A percentile compares a stretch with the other conserved stretches of the same genome.
These are phyloP conservation scores for Bombus soroeensis DNA, from an alignment of 1,140 invertebrate species.

Conservation along the genomic window DNA sequence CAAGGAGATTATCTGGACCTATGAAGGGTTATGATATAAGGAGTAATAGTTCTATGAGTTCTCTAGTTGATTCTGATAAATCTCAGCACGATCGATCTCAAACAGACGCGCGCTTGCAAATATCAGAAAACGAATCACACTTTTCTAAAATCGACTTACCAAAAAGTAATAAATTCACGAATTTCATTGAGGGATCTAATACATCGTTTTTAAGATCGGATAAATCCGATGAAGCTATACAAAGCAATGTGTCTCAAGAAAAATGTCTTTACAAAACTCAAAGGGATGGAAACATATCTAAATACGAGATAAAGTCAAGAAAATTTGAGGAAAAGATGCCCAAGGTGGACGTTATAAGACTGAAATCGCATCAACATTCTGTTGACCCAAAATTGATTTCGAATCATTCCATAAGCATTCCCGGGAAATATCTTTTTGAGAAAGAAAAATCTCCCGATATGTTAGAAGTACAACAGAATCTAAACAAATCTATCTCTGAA, in stretches of 20 bases:
- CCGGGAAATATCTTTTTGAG: slow-evolving; percentile 46
- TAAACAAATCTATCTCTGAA: slow-evolving; percentile 61
- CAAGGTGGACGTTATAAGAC: slow-evolving; percentile 66
- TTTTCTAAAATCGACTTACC: slow-evolving; percentile 59
- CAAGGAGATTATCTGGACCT: slow-evolving; percentile 78
- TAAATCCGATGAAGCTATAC: slow-evolving; percentile 42
- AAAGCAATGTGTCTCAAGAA: slow-evolving; percentile 32
- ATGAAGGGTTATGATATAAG: slow-evolving; percentile 82
- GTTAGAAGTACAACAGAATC: slow-evolving; percentile 44
- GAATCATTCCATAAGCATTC: slow-evolving; percentile 43
- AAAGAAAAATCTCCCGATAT: slow-evolving; percentile 42
- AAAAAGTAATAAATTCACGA: slow-evolving; percentile 58
- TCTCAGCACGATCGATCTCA: slow-evolving; percentile 79
- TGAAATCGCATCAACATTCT: slow-evolving; percentile 71
- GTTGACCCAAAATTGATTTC: slow-evolving; percentile 64
- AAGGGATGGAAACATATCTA: slow-evolving; percentile 60
- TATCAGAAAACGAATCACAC: slow-evolving; percentile 64
- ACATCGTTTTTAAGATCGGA: slow-evolving; percentile 48
- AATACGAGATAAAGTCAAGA: slow-evolving; percentile 76
- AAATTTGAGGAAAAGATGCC: slow-evolving; percentile 82
- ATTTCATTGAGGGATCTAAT: slow-evolving; percentile 57
- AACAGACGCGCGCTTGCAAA: slow-evolving; percentile 66
- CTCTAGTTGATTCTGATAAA: slow-evolving; percentile 80
- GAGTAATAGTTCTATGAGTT: slow-evolving; percentile 81
- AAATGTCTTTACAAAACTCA: slow-evolving; percentile 49